Evolutionary conservation across 2,113 vertebrate species (phyloP).

Genomic region (Psettodes erumei): DNA sequence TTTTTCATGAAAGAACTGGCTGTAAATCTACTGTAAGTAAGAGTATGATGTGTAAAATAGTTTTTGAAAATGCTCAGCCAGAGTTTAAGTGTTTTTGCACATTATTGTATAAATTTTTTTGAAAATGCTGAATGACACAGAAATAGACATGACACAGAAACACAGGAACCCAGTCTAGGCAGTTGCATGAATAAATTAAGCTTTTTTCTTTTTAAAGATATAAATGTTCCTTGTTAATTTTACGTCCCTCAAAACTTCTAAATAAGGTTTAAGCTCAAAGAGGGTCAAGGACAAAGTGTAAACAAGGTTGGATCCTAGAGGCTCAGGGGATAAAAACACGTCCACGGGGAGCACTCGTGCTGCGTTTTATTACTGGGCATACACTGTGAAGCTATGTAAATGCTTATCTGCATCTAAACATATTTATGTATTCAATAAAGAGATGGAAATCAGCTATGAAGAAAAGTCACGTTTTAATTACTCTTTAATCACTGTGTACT

Average conservation of each 20-base stretch:
- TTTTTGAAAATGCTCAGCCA: no score
- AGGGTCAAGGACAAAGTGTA: constrained; percentile 36
- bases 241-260: neutral
- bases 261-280: constrained; percentile 29
- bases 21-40: no score
- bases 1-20: no score
- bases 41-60: no score
- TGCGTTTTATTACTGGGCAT: neutral
- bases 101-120: no score
- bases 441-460: constrained; percentile 47
- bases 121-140: no score
- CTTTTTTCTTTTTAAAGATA: neutral
- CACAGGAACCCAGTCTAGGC: neutral
- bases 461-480: constrained; percentile 64
- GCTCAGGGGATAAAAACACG: constrained; percentile 13
- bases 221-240: constrained; percentile 2
- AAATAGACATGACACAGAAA: no score
- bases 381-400: constrained; percentile 30
- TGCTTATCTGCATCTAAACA: constrained; percentile 62
- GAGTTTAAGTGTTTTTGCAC: no score
- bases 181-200: neutral
- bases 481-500: constrained; percentile 61
- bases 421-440: constrained; percentile 62
- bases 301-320: constrained; percentile 21
- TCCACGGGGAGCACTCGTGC: constrained; percentile 10